Evolutionary conservation across 2,888 invertebrate genomes (phyloP), one percentile per base, ranked within the genome.

Genomic region (Orchestes rusci): DNA sequence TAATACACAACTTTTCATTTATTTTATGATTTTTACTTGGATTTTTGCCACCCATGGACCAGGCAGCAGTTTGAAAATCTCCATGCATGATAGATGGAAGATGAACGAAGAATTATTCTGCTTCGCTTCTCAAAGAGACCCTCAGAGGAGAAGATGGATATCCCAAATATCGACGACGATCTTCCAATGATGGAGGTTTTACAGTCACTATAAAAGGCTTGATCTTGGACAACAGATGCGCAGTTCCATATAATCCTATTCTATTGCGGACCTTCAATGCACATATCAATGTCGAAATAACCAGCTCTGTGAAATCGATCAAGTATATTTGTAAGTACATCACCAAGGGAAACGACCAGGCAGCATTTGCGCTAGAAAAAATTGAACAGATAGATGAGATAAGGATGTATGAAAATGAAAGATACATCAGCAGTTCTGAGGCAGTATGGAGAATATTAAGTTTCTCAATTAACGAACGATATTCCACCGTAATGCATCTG

Each of bases 201-300:
- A 32, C 4, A 3, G 40, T 17, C 3, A 33, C 7, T 16, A 32
- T 32, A 4, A 32, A 32, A 2, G 10, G 15, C 3, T 13, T 12
- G 33, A 33, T 43, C 8, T 12, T 49, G 7, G 49, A 49, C 20
- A 46, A 49, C 27, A 27, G 39, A 19, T 49, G 45, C 42, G 33
- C 46, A 8, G 47, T 46, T 3, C 41, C 45, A n/a, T 46, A 49
- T 23, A 37, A 36, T 36, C 43, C 36, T n/a, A 18, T 46, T 8
- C 32, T 47, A 4, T 46, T 30, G 7, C 20, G 27, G 13, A 50
- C 29, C 8, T 50, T 50, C 28, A 13, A 36, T 29, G 33, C 39
- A 8, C 42, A 50, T 19, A 38, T 50, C 10, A 50, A 50, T 35
- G 31, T 48, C 13, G 43, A 43, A 30, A 20, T 3, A 3, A 4